Base-by-base conservation (phyloP, 2,888 invertebrate species). In the Acronicta leporina region DNA sequence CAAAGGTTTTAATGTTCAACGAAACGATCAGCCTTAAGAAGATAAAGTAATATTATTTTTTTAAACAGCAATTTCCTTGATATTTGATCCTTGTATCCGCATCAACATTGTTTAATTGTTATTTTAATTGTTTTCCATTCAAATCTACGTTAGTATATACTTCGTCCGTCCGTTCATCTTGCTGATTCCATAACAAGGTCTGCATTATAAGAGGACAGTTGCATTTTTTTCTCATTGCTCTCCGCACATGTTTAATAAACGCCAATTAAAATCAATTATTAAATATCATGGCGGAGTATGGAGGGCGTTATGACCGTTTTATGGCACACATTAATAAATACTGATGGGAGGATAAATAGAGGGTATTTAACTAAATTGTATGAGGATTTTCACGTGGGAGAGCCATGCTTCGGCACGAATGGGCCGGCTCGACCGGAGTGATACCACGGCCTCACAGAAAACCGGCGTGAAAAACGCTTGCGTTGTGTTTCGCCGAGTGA, bases 211-310 rank as follows among this genome's bases (percentile, higher is more conserved):
- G 51, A 43, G 56, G 53, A 70, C 68, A 75, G 65, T 77, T 80
- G 80, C 74, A 76, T 64, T 81, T 83, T 84, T 67, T 88, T 86
- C 87, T 84, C 85, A 83, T 82, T 74, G 79, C 71, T 74, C 66
- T 63, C 75, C 73, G 75, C 78, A 75, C 84, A 87, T 87, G 88
- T 87, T 86, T 92, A 91, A 92, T 92, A 84, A 87, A 84, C 68
- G 67, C 79, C 89, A 92, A 92, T 92, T 92, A 88, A 87, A 86
- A 83, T 79, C 92, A 90, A 92, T 92, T 91, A 88, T 80, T 82
- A 66, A 64, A 67, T 71, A 71, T 66, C 61, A 70, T 68, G 65
- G 54, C 42, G 75, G 67, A 63, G 61, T 73, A 77, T 79, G 72
- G 57, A 72, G 68, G 63, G 53, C 79, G 74, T 73, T 63, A 75